Evolutionary conservation across 2,113 vertebrate species (phyloP).

Genomic region (Cyphomyrus plagiostoma): DNA sequence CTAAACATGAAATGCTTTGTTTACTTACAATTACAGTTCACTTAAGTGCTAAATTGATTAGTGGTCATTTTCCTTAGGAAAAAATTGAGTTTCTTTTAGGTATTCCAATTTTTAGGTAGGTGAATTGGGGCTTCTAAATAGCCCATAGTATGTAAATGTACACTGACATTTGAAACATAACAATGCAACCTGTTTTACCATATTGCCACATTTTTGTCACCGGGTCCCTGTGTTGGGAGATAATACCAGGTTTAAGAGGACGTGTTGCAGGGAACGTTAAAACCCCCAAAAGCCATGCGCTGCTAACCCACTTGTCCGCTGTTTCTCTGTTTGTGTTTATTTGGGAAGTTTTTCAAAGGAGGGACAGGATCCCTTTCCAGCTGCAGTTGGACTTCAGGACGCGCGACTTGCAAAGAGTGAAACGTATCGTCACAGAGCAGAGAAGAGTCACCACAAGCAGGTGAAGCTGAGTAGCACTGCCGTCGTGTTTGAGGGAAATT

Average conservation of each 20-base stretch:
- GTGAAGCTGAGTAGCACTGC: slow-evolving; percentile 26
- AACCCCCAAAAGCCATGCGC: background rate
- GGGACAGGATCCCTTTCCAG: slow-evolving; percentile 54
- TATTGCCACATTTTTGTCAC: background rate
- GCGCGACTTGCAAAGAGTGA: slow-evolving; percentile 54
- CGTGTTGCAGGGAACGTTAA: background rate
- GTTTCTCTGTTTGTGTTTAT: slow-evolving; percentile 1
- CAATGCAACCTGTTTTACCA: background rate
- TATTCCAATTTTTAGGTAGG: background rate
- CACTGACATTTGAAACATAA: background rate
- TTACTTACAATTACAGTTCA: background rate
- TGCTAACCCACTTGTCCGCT: background rate
- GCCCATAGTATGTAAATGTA: background rate
- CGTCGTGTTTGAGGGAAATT: background rate
- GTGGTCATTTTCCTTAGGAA: background rate
- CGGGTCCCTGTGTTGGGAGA: background rate
- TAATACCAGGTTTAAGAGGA: background rate
- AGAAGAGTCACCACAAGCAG: slow-evolving; percentile 53
- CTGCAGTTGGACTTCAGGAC: slow-evolving; percentile 61
- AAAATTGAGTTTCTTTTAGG: background rate
- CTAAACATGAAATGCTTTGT: background rate
- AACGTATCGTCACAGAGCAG: slow-evolving; percentile 56
- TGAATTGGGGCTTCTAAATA: background rate
- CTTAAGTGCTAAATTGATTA: background rate
- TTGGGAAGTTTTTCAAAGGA: slow-evolving; percentile 48